Conservation (phyloP, 2,888 invertebrate species). For the Ceriagrion tenellum region DNA sequence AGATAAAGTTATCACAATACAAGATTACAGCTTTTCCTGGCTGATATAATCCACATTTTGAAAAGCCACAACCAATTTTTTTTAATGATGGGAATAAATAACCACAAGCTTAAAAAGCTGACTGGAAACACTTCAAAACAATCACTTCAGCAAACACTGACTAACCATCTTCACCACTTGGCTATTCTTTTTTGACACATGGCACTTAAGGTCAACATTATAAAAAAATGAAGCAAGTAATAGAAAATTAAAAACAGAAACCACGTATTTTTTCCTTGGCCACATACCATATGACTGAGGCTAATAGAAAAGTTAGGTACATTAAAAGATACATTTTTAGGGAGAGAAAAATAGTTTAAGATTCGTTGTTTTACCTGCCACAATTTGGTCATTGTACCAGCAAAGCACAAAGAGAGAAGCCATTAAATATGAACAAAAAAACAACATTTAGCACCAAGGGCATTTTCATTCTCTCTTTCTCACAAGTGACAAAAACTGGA, state of each 20-base stretch:
- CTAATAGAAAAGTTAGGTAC: constrained; percentile 46
- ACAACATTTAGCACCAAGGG: constrained; percentile 65
- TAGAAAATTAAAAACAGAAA: constrained; percentile 42
- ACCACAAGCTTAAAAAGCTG: constrained; percentile 21
- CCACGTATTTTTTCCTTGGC: not conserved
- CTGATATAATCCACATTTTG: not conserved
- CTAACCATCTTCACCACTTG: not conserved
- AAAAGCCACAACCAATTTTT: not conserved
- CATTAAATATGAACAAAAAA: constrained; percentile 54
- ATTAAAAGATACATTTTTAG: constrained; percentile 58
- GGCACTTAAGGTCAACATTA: constrained; percentile 51
- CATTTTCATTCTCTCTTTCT: constrained; percentile 43
- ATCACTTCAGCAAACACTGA: constrained; percentile 15
- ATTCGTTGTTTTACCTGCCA: constrained; percentile 64
- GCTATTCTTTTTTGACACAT: constrained; percentile 20
- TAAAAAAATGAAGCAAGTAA: not conserved
- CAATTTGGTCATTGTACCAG: constrained; percentile 59
- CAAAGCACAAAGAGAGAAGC: constrained; percentile 61
- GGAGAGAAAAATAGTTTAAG: constrained; percentile 57
- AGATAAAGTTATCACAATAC: constrained; percentile 25
- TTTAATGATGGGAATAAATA: constrained; percentile 14
- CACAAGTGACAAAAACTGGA: constrained; percentile 49
- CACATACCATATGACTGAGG: constrained; percentile 38
- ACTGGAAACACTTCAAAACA: constrained; percentile 18
- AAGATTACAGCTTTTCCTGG: constrained; percentile 42